These are phyloP conservation scores for Arnoldichthys spilopterus DNA, from an alignment of 2,797 vertebrate species.

Conservation along the genomic window DNA sequence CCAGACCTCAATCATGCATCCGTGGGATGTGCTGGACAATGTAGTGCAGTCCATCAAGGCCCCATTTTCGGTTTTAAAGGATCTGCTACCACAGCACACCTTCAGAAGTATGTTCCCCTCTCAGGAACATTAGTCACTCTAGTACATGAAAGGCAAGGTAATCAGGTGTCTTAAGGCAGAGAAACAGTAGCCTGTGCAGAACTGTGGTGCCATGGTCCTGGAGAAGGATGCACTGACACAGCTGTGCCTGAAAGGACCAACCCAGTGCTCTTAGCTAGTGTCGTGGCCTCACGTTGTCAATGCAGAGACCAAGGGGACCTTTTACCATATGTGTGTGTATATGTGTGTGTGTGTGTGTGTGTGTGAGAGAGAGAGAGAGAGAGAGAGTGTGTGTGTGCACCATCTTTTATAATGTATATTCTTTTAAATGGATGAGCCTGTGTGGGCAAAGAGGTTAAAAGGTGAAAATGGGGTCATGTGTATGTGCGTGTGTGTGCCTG, in stretches of 20 bases:
- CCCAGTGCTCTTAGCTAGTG: not conserved
- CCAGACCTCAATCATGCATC: too few relatives aligned
- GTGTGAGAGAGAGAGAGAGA: too few relatives aligned
- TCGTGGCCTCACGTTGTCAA: conserved; percentile 40
- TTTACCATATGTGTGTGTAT: conserved; percentile 27
- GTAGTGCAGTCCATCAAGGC: too few relatives aligned
- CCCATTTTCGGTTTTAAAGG: too few relatives aligned
- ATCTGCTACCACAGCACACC: too few relatives aligned
- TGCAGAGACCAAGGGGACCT: conserved; percentile 3
- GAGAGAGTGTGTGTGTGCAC: conserved; percentile 25
- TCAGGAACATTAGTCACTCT: not conserved
- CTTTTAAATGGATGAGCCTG: conserved; percentile 8
- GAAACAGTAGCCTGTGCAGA: not conserved
- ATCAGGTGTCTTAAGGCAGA: not conserved
- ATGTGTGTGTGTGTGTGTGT: conserved; percentile 27
- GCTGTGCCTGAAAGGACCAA: conserved; percentile 29
- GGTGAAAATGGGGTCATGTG: conserved; percentile 13
- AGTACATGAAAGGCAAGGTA: not conserved
- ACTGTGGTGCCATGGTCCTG: not conserved
- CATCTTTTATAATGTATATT: conserved; percentile 38
- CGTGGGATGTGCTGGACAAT: too few relatives aligned
- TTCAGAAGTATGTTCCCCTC: too few relatives aligned
- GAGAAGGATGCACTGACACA: conserved; percentile 42
- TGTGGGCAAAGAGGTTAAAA: conserved; percentile 29
- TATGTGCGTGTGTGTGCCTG: conserved; percentile 30